Conservation (phyloP, 1,140 invertebrate species). For the Apis cerana region DNA sequence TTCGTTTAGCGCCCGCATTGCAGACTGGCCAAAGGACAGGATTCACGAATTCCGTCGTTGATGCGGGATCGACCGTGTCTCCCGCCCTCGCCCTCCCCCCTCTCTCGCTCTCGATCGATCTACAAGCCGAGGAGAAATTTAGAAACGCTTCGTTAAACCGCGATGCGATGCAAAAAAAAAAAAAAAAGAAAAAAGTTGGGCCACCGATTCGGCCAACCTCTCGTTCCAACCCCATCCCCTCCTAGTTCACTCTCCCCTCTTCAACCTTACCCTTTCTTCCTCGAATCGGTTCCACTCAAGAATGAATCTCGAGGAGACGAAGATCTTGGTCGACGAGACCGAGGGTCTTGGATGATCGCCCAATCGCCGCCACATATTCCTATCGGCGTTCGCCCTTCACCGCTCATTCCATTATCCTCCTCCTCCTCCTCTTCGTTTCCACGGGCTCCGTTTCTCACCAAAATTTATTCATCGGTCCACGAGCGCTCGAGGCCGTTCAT, state of each 20-base stretch:
- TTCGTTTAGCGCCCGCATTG: slow-evolving; percentile 64
- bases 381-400: slow-evolving; percentile 56
- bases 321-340: slow-evolving; percentile 58
- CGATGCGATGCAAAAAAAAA: slow-evolving; percentile 7
- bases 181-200: slow-evolving; percentile 51
- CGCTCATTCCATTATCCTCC: slow-evolving; percentile 41
- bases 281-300: slow-evolving; percentile 24
- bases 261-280: background rate
- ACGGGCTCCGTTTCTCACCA: background rate
- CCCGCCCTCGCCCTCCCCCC: no score
- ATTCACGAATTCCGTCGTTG: slow-evolving; percentile 70
- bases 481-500: background rate
- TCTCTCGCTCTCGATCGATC: slow-evolving; percentile 59
- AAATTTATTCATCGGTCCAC: no score
- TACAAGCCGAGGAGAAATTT: slow-evolving; percentile 63
- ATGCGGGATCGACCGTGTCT: slow-evolving; percentile 48
- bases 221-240: slow-evolving; percentile 11
- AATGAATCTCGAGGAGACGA: slow-evolving; percentile 43
- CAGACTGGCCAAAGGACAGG: slow-evolving; percentile 59
- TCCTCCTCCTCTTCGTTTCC: slow-evolving; percentile 13
- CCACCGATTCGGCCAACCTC: slow-evolving; percentile 51
- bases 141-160: slow-evolving; percentile 72
- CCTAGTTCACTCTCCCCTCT: no score
- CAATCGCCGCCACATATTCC: slow-evolving; percentile 79
- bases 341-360: slow-evolving; percentile 77